A percentile compares a stretch with the other conserved stretches of the same genome.
Evolutionary conservation across 2,888 invertebrate genomes (phyloP).

Genomic region (Scaptomyza parva): DNA sequence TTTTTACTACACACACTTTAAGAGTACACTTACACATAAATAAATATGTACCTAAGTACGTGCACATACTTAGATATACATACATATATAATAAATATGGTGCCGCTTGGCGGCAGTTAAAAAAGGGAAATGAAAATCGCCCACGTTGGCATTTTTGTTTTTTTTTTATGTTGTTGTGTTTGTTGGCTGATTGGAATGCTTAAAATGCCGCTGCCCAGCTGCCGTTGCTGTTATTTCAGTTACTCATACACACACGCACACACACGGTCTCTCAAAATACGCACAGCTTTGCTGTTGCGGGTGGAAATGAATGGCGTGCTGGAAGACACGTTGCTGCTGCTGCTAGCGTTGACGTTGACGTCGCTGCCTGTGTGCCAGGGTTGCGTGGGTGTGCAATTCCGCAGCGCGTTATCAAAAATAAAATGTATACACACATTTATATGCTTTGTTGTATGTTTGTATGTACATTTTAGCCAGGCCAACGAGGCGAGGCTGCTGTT

Average conservation of each 20-base stretch:
- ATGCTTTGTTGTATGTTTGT: constrained; percentile 16
- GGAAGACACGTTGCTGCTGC: constrained; percentile 50
- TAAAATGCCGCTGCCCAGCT: constrained; percentile 59
- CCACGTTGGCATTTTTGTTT: constrained; percentile 56
- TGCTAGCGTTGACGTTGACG: constrained; percentile 27
- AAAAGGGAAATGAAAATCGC: constrained; percentile 61
- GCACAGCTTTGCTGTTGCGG: constrained; percentile 31
- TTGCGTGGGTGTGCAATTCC: constrained; percentile 73
- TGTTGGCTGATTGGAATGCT: constrained; percentile 76
- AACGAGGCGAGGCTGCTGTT: constrained; percentile 39
- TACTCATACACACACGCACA: constrained; percentile 21
- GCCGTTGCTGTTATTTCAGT: constrained; percentile 18
- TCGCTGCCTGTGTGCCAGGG: constrained; percentile 42
- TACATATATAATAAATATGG: constrained; percentile 16
- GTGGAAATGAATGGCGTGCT: constrained; percentile 70
- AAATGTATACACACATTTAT: constrained; percentile 53
- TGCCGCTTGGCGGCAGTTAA: constrained; percentile 28
- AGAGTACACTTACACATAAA: constrained; percentile 2
- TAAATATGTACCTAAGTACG: constrained; percentile 5
- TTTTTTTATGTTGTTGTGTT: background rate
- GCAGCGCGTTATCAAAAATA: constrained; percentile 72
- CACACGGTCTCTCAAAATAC: background rate
- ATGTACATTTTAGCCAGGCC: constrained; percentile 50
- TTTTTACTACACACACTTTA: constrained; percentile 49
- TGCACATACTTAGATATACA: too few species aligned